Evolutionary conservation across 2,797 vertebrate species (phyloP), one percentile per base, ranked within the genome.

Genomic region (Anabas testudineus): DNA sequence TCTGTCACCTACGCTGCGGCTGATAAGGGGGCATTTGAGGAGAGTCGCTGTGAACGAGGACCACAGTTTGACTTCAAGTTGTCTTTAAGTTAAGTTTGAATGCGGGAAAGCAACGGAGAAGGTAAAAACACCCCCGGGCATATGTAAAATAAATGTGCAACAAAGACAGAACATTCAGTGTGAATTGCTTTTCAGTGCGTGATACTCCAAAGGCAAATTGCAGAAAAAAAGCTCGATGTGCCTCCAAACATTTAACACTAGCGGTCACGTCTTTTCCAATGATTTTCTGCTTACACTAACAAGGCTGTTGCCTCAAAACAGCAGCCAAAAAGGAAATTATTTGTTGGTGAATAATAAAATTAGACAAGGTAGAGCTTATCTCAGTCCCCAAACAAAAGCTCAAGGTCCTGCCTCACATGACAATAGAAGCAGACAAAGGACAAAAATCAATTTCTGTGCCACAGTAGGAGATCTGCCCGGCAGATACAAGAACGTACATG

Each of bases 141-240:
- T 49, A 22, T 79, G 64, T 58, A 61, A 67, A 80, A 73, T 59
- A 73, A 71, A 65, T 48, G 24, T 15, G 42, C 15, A 53, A 56
- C 36, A 79, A 58, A 36, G n/a, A 46, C 32, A 43, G 52, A 74
- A 51, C 53, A 77, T 71, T 67, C 30, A 63, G 24, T 14, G 24
- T 32, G 18, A 18, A 51, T 21, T n/a, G 37, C 24, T 36, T 60
- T 67, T 72, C 39, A 48, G 52, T 32, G 10, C 54, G 42, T 14
- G 49, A 63, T 45, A 45, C 41, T 28, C 53, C 7, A 59, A 47
- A 82, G 61, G 30, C 59, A 26, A 71, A 56, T 26, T 52, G 19
- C 55, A 8, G 43, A 67, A 55, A 74, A 36, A 26, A 66, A 66
- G 48, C 54, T 53, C 37, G 54, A 70, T 18, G 6, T 42, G 46